These are phyloP conservation scores for Crambe crambe DNA, from an alignment of 37 sponge, comb jelly and placozoan species.

Conservation along the genomic window DNA sequence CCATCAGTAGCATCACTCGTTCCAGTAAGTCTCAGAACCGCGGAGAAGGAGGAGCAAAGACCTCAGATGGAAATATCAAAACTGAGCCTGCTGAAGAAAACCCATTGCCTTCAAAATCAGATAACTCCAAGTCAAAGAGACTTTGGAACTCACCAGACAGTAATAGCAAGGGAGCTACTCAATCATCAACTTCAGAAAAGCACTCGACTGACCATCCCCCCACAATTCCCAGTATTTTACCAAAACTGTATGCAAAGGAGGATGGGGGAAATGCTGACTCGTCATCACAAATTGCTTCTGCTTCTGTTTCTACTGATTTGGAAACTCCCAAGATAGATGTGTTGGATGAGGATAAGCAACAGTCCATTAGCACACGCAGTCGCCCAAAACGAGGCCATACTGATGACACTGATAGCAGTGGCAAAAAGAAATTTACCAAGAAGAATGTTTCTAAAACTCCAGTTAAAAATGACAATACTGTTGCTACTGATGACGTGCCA, in stretches of 20 bases:
- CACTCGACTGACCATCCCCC: neutral
- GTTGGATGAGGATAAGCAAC: neutral
- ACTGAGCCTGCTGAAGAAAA: neutral
- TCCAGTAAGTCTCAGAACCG: neutral
- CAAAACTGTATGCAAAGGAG: neutral
- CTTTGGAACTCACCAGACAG: neutral
- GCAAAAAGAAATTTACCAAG: neutral
- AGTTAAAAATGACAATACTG: neutral
- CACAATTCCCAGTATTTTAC: neutral
- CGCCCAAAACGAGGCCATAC: neutral
- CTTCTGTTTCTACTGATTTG: neutral
- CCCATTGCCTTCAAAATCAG: constrained; percentile 7
- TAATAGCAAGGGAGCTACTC: neutral
- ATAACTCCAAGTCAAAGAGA: neutral
- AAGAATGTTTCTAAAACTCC: neutral
- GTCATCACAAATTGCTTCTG: neutral
- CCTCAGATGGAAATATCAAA: neutral
- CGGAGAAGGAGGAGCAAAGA: neutral
- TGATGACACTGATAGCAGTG: neutral
- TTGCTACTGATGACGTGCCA: neutral
- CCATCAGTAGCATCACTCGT: neutral
- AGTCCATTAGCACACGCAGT: neutral
- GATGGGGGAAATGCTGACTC: neutral
- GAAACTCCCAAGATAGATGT: neutral
- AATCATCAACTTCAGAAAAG: neutral